Evolutionary conservation across 2,797 vertebrate genomes (phyloP).

Genomic region (Benthosema pterotum): DNA sequence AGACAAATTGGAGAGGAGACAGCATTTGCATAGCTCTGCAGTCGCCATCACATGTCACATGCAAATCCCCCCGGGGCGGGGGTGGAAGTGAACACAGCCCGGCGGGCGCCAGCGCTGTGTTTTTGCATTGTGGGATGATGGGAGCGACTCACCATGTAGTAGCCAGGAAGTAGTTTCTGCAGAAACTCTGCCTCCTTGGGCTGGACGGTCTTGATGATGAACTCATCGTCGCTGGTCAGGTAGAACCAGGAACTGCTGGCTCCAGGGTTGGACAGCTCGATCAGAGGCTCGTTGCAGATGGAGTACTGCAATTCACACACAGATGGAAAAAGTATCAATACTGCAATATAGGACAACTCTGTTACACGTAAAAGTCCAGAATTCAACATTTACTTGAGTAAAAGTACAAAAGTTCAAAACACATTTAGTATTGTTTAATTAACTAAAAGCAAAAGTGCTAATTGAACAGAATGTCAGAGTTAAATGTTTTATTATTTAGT

Average conservation of each 20-base stretch:
- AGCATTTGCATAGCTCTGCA: slow-evolving; percentile 3
- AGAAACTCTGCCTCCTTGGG: slow-evolving; percentile 97
- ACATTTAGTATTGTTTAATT: too few species aligned
- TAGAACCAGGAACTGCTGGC: slow-evolving; percentile 98
- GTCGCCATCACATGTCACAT: background rate
- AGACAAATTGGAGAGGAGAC: background rate
- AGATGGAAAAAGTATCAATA: background rate
- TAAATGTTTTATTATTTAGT: too few species aligned
- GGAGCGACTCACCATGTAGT: slow-evolving; percentile 90
- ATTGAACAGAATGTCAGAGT: too few species aligned
- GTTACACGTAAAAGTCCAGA: too few species aligned
- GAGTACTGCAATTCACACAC: slow-evolving; percentile 83
- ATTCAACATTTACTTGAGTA: too few species aligned
- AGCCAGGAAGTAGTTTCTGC: slow-evolving; percentile 95
- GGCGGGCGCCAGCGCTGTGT: background rate
- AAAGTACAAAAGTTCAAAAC: too few species aligned
- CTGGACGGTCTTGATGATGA: slow-evolving; percentile 98
- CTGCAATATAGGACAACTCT: too few species aligned
- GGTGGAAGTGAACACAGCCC: too few species aligned
- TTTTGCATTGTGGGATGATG: background rate
- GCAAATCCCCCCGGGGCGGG: background rate
- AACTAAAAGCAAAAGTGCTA: too few species aligned
- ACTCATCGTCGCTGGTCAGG: slow-evolving; percentile 95
- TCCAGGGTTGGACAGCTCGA: slow-evolving; percentile 94
- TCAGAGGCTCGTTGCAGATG: slow-evolving; percentile 93